A percentile compares a stretch with the other conserved stretches of the same genome.
phyloP scores from a whole-genome alignment of 2,797 vertebrate species.

The Harpagifer antarcticus region DNA sequence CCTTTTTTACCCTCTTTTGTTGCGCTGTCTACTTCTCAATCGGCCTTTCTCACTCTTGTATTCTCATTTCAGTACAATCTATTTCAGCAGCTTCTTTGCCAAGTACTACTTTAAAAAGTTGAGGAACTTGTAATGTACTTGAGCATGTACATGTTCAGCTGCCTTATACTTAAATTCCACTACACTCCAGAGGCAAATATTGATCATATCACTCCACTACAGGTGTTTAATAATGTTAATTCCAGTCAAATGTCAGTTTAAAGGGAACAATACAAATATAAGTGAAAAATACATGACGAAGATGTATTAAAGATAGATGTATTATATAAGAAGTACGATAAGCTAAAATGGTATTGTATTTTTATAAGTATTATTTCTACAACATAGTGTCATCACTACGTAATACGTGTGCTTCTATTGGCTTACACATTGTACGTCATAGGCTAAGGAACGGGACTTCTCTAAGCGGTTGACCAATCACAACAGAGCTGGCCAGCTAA shows the following conservation, averaged over 20 bases:
- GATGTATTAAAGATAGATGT: background rate
- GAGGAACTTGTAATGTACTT: background rate
- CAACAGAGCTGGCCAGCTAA: no score
- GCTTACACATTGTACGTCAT: no score
- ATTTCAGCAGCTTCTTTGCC: slow-evolving; percentile 34
- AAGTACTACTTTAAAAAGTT: background rate
- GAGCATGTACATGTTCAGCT: background rate
- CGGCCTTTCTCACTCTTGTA: background rate
- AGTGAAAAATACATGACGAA: background rate
- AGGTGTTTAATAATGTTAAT: background rate
- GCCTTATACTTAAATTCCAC: background rate
- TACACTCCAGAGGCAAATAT: background rate
- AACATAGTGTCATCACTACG: no score
- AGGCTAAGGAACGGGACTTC: no score
- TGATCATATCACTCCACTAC: background rate
- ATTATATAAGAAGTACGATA: background rate
- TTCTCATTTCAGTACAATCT: slow-evolving; percentile 38
- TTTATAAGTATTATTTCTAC: no score
- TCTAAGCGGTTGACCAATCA: no score
- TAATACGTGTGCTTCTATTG: no score
- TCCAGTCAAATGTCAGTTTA: background rate
- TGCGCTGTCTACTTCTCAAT: slow-evolving; percentile 8
- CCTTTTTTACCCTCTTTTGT: background rate
- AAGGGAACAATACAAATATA: background rate
- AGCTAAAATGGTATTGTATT: background rate